Base-by-base conservation (phyloP, 2,888 invertebrate genomes). In the Chirona hameri region DNA sequence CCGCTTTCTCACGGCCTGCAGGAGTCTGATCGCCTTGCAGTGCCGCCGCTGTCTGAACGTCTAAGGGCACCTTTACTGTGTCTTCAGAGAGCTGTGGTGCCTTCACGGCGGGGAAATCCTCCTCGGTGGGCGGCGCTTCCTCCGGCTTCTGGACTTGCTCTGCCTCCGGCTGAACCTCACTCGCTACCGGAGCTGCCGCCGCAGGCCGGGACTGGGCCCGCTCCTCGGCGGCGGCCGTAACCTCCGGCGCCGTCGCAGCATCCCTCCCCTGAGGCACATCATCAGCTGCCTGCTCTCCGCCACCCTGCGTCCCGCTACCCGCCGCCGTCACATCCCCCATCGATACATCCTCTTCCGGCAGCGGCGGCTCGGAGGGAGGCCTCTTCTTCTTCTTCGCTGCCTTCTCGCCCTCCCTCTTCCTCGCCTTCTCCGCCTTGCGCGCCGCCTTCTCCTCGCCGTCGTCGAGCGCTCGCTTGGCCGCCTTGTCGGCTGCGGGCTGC, bases 381-480 rank as follows among this genome's bases (percentile, higher is more conserved):
- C 82, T 84, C 82, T 83, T 81, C 80, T 82, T 83, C 82, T 82
- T 83, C 82, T 84, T 84, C 82, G 81, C 83, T 83, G 39, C 46
- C 39, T 39, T 72, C 72, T 39, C 46, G 4, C 76, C 46, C 29
- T 29, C n/a, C n/a, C 15, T 82, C 79, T 81, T 72, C 24, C n/a
- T 29, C 55, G 81, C 76, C 29, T 81, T 84, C 12, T 81, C 84
- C 82, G 48, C 84, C 85, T 79, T 84, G 83, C 18, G 60, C 5
- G 18, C 9, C 21, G 72, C 65, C 21, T 29, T n/a, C 65, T 84
- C 81, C 57, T 79, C 80, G 14, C 46, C 80, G 21, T 76, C 76
- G 24, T 76, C 76, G 18, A 76, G 76, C 2, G 76, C 46, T 10
- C 76, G 76, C 18, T 76, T 76, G 39, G 76, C 76, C 24, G 76